phyloP scores from a whole-genome alignment of 1,140 invertebrate genomes.

The Drosophila nigrodunni region DNA sequence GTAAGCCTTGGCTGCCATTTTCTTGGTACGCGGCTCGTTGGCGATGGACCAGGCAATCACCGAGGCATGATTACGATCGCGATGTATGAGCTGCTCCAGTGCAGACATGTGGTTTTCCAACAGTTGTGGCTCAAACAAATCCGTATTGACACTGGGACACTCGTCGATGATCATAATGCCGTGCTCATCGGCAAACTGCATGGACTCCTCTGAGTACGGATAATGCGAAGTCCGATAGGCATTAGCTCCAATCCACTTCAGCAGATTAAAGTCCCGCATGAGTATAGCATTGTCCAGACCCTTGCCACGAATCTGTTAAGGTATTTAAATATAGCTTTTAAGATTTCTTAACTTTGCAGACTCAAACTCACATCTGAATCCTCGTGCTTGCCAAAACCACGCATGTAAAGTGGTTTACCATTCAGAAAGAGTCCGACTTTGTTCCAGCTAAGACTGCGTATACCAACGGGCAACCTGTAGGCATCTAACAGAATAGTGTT shows the following conservation, averaged over 20 bases:
- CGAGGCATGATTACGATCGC: constrained; percentile 97
- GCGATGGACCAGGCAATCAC: constrained; percentile 98
- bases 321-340: not conserved
- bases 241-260: constrained; percentile 98
- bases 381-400: constrained; percentile 97
- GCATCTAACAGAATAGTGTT: constrained; percentile 87
- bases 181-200: constrained; percentile 96
- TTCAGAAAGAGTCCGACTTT: constrained; percentile 93
- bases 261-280: constrained; percentile 95
- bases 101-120: constrained; percentile 93
- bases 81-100: constrained; percentile 92
- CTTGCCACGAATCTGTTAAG: constrained; percentile 91
- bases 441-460: constrained; percentile 92
- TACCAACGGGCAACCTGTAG: constrained; percentile 94
- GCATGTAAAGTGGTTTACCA: constrained; percentile 93
- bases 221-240: constrained; percentile 98
- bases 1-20: constrained; percentile 89
- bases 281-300: constrained; percentile 94
- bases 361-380: constrained; percentile 91
- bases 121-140: constrained; percentile 85
- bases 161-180: constrained; percentile 99
- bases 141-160: constrained; percentile 96
- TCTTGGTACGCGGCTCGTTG: constrained; percentile 93
- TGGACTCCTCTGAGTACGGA: constrained; percentile 98
- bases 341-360: not conserved